These are phyloP conservation scores for Synodontis membranacea DNA, from an alignment of 2,113 vertebrate genomes.

Conservation along the genomic window DNA sequence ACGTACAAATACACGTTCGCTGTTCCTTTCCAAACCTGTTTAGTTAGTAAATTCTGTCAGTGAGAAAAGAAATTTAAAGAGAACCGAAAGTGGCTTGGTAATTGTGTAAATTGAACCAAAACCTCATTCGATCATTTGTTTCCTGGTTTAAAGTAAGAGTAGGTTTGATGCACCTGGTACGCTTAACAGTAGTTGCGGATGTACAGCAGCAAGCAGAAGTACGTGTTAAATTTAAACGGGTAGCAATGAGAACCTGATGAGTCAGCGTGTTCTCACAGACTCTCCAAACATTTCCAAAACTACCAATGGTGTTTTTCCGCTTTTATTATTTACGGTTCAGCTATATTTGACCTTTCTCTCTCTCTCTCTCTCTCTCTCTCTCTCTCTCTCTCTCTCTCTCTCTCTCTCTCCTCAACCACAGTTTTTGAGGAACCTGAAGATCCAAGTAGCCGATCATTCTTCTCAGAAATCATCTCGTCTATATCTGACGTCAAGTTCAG, in stretches of 20 bases:
- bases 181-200: background rate
- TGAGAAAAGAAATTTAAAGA: background rate
- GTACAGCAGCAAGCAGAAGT: constrained; percentile 1
- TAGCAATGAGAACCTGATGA: background rate
- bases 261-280: background rate
- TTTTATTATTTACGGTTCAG: background rate
- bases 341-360: background rate
- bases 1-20: background rate
- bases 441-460: constrained; percentile 64
- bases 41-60: background rate
- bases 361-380: background rate
- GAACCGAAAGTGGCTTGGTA: background rate
- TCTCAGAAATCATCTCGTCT: constrained; percentile 66
- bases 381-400: background rate
- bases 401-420: constrained; percentile 1
- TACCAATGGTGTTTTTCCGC: background rate
- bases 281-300: background rate
- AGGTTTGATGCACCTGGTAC: background rate
- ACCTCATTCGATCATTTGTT: background rate
- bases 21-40: background rate
- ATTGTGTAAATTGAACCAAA: background rate
- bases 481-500: constrained; percentile 67
- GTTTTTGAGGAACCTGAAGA: constrained; percentile 67
- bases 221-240: background rate
- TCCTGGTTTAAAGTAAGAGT: background rate